phyloP scores from a whole-genome alignment of 2,113 vertebrate species.

The Eupsittula cactorum region DNA sequence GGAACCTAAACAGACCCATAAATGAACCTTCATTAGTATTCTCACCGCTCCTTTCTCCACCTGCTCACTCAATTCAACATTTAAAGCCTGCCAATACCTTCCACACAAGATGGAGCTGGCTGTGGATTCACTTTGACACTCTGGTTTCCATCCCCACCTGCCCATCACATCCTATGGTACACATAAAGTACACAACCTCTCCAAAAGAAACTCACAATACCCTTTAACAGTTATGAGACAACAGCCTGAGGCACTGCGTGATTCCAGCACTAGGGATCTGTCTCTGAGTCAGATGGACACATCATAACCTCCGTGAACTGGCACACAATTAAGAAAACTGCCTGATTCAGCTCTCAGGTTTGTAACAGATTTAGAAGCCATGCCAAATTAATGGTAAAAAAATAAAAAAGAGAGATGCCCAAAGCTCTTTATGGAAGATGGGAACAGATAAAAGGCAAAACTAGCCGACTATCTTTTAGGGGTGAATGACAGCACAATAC shows the following conservation, averaged over 20 bases:
- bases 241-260: background rate
- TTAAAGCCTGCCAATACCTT: background rate
- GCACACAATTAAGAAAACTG: background rate
- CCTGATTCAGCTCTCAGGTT: background rate
- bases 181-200: background rate
- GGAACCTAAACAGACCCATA: background rate
- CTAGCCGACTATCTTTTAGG: background rate
- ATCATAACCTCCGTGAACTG: background rate
- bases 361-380: background rate
- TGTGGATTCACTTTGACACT: background rate
- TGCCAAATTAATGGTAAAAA: background rate
- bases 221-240: background rate
- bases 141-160: background rate
- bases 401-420: accelerated
- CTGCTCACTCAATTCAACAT: background rate
- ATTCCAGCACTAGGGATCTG: background rate
- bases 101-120: background rate
- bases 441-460: background rate
- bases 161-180: background rate
- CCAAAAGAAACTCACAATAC: background rate
- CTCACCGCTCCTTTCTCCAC: background rate
- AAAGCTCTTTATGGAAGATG: background rate
- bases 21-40: background rate
- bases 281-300: background rate
- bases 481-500: background rate